A percentile compares a stretch with the other conserved stretches of the same genome.
These are phyloP conservation scores for Sinocyclocheilus anophthalmus DNA, from an alignment of 2,113 vertebrate genomes.

Conservation along the genomic window DNA sequence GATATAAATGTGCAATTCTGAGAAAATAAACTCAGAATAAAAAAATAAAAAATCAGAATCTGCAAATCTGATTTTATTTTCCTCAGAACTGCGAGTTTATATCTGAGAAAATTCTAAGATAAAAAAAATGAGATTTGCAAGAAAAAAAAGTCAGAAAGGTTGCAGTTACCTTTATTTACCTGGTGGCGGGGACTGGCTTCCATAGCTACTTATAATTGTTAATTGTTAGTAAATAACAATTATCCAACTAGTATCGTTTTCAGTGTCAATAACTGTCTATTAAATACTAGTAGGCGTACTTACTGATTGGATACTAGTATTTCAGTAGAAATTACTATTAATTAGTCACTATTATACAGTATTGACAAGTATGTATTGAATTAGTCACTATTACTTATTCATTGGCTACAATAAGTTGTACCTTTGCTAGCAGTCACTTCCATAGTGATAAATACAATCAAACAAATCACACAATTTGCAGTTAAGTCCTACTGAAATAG, in stretches of 20 bases:
- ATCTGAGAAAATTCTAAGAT: too few relatives aligned
- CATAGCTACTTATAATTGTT: too few relatives aligned
- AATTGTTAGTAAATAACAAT: neutral
- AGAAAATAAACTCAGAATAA: too few relatives aligned
- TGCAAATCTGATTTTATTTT: too few relatives aligned
- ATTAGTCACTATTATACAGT: too few relatives aligned
- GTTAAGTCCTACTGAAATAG: neutral
- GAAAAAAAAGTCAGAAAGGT: too few relatives aligned
- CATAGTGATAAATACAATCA: neutral
- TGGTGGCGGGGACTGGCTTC: too few relatives aligned
- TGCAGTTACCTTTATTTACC: too few relatives aligned
- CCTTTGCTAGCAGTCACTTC: neutral
- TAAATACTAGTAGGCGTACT: neutral
- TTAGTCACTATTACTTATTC: conserved; percentile 36
- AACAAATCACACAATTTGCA: neutral
- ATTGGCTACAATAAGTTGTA: neutral
- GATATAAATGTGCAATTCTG: too few relatives aligned
- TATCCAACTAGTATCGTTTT: neutral
- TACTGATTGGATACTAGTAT: neutral
- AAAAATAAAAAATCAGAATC: too few relatives aligned
- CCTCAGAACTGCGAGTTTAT: too few relatives aligned
- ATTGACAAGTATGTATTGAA: neutral
- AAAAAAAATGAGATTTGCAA: too few relatives aligned
- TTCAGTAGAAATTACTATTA: neutral
- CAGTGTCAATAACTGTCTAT: neutral